These are phyloP conservation scores for Parambassis ranga DNA, from an alignment of 2,797 vertebrate species.

Conservation along the genomic window DNA sequence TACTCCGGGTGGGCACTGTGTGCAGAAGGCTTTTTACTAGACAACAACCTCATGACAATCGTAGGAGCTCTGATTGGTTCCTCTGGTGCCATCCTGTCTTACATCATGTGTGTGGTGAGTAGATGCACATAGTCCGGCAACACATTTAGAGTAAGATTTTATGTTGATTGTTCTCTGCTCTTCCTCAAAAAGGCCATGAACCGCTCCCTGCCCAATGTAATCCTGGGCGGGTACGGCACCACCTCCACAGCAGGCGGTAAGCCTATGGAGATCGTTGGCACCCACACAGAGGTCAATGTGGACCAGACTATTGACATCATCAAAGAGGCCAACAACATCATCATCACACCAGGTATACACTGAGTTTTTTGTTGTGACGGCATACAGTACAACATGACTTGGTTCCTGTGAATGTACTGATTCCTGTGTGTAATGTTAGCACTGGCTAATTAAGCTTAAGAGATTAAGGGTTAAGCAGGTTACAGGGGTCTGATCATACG, in stretches of 20 bases:
- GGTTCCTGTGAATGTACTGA: no score
- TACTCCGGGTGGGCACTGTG: conserved; percentile 84
- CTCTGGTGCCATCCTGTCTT: conserved; percentile 83
- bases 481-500: no score
- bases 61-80: conserved; percentile 81
- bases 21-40: conserved; percentile 82
- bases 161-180: background rate
- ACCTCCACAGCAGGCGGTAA: conserved; percentile 79
- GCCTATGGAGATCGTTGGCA: conserved; percentile 81
- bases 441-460: background rate
- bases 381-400: no score
- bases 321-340: conserved; percentile 80
- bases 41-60: conserved; percentile 83
- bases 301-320: conserved; percentile 81
- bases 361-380: background rate
- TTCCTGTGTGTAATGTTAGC: background rate
- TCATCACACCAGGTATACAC: conserved; percentile 78
- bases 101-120: conserved; percentile 84
- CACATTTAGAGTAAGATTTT: background rate
- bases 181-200: conserved; percentile 77
- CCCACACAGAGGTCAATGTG: conserved; percentile 80
- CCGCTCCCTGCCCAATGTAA: conserved; percentile 82
- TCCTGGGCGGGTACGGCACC: conserved; percentile 80
- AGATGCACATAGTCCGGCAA: background rate
- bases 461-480: background rate